Conservation (phyloP, 92 coral and sea anemone genomes). For the Phenganax stokvisi region DNA sequence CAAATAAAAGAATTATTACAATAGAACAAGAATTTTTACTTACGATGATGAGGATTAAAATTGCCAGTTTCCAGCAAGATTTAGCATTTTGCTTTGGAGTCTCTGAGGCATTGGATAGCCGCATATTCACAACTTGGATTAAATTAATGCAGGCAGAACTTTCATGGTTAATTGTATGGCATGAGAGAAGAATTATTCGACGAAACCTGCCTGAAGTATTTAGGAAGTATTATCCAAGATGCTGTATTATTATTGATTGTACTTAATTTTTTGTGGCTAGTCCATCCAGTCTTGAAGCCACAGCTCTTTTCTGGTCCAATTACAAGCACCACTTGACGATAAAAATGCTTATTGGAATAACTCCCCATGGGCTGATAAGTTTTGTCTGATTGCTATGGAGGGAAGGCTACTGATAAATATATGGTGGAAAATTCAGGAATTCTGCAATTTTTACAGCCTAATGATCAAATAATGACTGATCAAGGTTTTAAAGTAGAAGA, state of each 20-base stretch:
- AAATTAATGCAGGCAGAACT: conserved; percentile 39
- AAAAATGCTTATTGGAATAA: conserved; percentile 30
- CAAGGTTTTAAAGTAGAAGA: conserved; percentile 21
- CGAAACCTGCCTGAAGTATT: conserved; percentile 16
- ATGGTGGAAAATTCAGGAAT: conserved; percentile 35
- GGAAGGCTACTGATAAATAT: conserved; percentile 31
- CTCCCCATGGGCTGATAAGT: conserved; percentile 32
- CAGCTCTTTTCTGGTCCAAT: conserved; percentile 32
- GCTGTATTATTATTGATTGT: conserved; percentile 33
- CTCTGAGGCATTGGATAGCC: conserved; percentile 16
- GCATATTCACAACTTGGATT: conserved; percentile 44
- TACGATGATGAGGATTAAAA: conserved; percentile 30
- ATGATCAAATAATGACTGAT: conserved; percentile 43
- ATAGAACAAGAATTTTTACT: conserved; percentile 40
- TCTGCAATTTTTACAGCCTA: conserved; percentile 31
- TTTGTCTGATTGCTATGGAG: conserved; percentile 27
- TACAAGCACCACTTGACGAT: conserved; percentile 39
- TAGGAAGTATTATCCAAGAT: conserved; percentile 2
- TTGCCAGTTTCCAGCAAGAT: conserved; percentile 28
- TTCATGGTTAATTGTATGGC: conserved; percentile 31
- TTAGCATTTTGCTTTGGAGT: conserved; percentile 40
- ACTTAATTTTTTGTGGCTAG: conserved; percentile 30
- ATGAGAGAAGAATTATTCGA: conserved; percentile 23
- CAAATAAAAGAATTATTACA: not conserved
- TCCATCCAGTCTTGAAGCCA: conserved; percentile 19